Percentiles rank a stretch among this genome's conserved stretches.
Conservation (phyloP, 2,113 vertebrate genomes). For the Panthera tigris region DNA sequence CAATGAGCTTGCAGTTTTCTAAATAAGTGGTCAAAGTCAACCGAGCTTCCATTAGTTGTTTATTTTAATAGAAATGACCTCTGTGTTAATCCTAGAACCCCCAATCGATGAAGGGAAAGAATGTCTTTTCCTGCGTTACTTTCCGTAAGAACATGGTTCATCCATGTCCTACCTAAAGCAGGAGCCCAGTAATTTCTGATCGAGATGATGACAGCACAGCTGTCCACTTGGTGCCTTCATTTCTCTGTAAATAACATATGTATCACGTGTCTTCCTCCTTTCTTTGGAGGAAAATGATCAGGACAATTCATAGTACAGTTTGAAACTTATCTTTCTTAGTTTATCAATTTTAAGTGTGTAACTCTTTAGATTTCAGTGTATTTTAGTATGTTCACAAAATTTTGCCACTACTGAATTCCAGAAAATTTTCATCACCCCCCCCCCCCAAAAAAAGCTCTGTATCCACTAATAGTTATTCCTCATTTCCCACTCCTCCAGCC, state of each 20-base stretch:
- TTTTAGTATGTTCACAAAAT: not conserved
- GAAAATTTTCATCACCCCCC: not conserved
- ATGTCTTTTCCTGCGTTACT: not conserved
- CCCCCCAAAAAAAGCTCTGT: not conserved
- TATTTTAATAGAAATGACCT: not conserved
- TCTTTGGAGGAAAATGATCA: slow-evolving; percentile 3
- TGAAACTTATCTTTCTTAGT: slow-evolving; percentile 7
- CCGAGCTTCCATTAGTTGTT: not conserved
- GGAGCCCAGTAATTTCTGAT: not conserved
- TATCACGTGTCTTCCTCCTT: not conserved
- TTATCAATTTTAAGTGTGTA: not conserved
- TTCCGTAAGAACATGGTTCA: not conserved
- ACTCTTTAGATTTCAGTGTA: not conserved
- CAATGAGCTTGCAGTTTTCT: not conserved
- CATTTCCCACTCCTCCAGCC: not conserved
- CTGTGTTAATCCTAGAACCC: not conserved
- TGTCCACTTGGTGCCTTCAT: not conserved
- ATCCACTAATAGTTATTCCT: not conserved
- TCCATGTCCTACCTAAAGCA: not conserved
- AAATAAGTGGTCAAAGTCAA: not conserved
- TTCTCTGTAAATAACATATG: not conserved
- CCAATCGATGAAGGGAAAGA: not conserved
- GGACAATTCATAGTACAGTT: not conserved
- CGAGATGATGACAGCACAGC: not conserved
- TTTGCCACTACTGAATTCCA: not conserved